A percentile compares a stretch with the other conserved stretches of the same genome.
Conservation (phyloP, 2,888 invertebrate genomes). For the Acanthosepion esculentum region DNA sequence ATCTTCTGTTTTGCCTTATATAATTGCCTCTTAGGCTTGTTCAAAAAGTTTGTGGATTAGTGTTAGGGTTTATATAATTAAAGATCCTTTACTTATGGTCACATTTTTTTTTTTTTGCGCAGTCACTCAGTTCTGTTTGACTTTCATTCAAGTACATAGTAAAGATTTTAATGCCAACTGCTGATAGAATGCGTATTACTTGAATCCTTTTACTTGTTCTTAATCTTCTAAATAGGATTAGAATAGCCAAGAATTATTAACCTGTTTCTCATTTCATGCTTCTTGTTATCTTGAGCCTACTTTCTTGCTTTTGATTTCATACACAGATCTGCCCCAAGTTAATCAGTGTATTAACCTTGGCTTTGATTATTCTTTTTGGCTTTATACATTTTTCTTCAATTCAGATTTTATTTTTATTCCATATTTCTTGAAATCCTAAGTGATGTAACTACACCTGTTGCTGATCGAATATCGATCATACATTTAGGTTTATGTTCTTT, state of each 20-base stretch:
- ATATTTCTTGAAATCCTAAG: not conserved
- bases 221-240: not conserved
- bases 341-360: not conserved
- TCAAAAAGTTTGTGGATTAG: no score
- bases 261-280: not conserved
- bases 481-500: not conserved
- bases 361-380: not conserved
- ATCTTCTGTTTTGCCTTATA: no score
- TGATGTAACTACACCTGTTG: not conserved
- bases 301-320: not conserved
- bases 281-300: not conserved
- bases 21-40: no score
- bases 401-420: not conserved
- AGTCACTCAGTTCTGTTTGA: not conserved
- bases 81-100: no score
- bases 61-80: no score
- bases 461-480: not conserved
- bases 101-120: not conserved
- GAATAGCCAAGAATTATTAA: no score
- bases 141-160: not conserved
- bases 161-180: not conserved
- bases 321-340: not conserved
- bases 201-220: not conserved
- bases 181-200: no score
- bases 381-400: not conserved